Base-by-base conservation (phyloP, 2,797 vertebrate species). In the Sebastes matsubarae region DNA sequence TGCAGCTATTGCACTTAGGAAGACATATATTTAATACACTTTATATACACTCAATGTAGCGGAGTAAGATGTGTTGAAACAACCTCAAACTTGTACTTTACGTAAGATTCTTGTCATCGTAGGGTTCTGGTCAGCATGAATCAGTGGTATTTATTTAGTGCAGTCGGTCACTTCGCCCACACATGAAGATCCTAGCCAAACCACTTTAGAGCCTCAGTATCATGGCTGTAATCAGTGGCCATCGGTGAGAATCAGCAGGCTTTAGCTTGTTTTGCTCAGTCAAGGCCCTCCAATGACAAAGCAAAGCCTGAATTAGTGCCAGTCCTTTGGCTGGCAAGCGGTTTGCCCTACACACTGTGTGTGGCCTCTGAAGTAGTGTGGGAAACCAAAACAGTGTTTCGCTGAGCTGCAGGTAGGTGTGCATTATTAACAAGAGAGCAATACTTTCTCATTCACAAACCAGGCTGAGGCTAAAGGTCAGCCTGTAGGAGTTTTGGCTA, bases 291-390 rank as follows among this genome's bases (percentile, higher is more conserved):
- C 70, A 68, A 68, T 92, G 86, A 90, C 84, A 89, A 89, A 90
- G 81, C 75, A 87, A 90, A 92, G 77, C 86, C 87, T 79, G 77
- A 87, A 77, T 90, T 90, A 74, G 75, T 90, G 87, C 80, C 84
- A 82, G 78, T 75, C 38, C 63, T 68, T 73, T 85, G 83, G 78
- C 81, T 84, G 75, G 75, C 12, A 10, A 76, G 64, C 74, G 68
- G 66, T 85, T 74, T 67, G 30, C 29, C 70, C 54, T 10, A 16
- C 76, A 52, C 72, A 24, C 81, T 72, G 72, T 89, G 90, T 88
- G 87, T 84, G 86, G 85, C 76, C 84, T 72, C 78, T 79, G 75
- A 69, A 52, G 71, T 65, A 12, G 60, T n/a, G 58, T n/a, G 70
- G 73, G 27, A 69, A 69, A 80, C 65, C 68, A 81, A 79, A 87